phyloP scores from a whole-genome alignment of 1,140 invertebrate species.

The Penaeus vannamei region DNA sequence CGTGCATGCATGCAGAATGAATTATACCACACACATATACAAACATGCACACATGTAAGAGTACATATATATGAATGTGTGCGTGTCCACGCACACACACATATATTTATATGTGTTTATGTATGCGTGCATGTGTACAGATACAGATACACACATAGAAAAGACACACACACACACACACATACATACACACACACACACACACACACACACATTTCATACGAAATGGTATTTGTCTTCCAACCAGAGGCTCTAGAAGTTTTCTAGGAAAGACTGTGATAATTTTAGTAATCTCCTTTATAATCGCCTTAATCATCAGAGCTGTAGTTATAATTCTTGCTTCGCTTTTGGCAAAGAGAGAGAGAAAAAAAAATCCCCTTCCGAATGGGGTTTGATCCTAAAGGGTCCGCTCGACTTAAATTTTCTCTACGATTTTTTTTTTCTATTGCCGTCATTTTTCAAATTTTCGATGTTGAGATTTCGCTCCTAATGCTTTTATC shows the following conservation, averaged over 20 bases:
- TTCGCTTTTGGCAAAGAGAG: not conserved
- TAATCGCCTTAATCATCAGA: not conserved
- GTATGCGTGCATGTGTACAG: too few relatives aligned
- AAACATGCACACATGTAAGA: too few relatives aligned
- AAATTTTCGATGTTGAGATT: conserved; percentile 31
- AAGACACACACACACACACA: too few relatives aligned
- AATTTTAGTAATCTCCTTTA: conserved; percentile 64
- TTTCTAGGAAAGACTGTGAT: conserved; percentile 74
- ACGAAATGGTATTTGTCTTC: conserved; percentile 81
- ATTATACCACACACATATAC: too few relatives aligned
- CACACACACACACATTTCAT: too few relatives aligned
- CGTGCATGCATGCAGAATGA: too few relatives aligned
- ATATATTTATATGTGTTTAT: too few relatives aligned
- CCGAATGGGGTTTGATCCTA: conserved; percentile 74
- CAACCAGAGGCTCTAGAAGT: conserved; percentile 77
- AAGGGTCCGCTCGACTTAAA: conserved; percentile 74
- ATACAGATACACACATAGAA: too few relatives aligned
- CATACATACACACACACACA: too few relatives aligned
- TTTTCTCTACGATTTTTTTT: conserved; percentile 70
- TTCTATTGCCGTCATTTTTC: conserved; percentile 37
- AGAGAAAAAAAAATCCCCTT: not conserved
- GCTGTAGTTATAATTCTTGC: not conserved
- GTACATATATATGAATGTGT: too few relatives aligned
- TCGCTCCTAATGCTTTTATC: not conserved
- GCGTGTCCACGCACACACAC: too few relatives aligned